Evolutionary conservation across 2,113 vertebrate species (phyloP), one percentile per base, ranked within the genome.

Genomic region (Orientallactaga bullata): DNA sequence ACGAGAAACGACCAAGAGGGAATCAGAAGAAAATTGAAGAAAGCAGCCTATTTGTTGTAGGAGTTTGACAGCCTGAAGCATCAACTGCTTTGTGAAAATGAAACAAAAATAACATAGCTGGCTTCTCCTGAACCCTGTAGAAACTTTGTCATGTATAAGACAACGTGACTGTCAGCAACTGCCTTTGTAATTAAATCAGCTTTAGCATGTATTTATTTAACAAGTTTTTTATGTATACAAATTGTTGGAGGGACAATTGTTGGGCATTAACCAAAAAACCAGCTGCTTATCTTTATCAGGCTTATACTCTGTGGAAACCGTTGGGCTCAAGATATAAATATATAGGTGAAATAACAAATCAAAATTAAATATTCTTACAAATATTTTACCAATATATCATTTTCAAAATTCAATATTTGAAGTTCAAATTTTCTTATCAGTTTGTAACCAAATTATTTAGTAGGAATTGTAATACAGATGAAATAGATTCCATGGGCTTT

Each of bases 1-100:
- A 97, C 97, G 95, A 90, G 82, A 91, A 91, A 91, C 28, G 58
- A 83, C 68, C 68, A 88, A 80, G 47, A 8, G 18, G 30, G 83
- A 85, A 81, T 77, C 37, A 76, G 74, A 83, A 71, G 61, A 51
- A 71, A 94, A 24, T 81, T 60, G 86, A 91, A 73, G 94, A 77
- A 80, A 35, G 47, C 35, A 51, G 61, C 13, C 61, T 51, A 58
- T 92, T 93, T 15, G 3, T 86, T 82, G 55, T 18, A 26, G 24
- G n/a, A 69, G 72, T 9, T 82, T 61, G 92, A 90, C 47, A 85
- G 32, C 18, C 81, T 58, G 18, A 72, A 88, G 63, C 83, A 63
- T 55, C 85, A 96, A 93, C 5, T 32, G 1, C 69, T 94, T 78
- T 81, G 88, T 95, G 71, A 88, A 94, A 96, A 84, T 69, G 26